Evolutionary conservation across 1,140 invertebrate species (phyloP), one percentile per base, ranked within the genome.

Genomic region (Saxidomus purpurata): DNA sequence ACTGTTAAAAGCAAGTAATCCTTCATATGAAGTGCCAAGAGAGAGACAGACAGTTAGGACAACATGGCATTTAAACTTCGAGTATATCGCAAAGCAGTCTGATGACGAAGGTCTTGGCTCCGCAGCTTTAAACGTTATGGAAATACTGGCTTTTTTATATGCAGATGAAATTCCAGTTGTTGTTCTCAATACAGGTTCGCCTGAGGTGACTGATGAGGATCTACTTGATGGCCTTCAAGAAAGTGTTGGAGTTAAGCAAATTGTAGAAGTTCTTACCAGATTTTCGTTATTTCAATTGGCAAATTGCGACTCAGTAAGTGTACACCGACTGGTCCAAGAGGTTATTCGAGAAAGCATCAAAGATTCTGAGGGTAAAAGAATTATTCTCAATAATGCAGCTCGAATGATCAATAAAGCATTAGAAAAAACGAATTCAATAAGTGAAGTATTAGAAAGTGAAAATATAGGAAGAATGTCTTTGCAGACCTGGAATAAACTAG

Each of bases 271-370:
- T n/a, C n/a, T n/a, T n/a, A n/a, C n/a, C n/a, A n/a, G n/a, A n/a
- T n/a, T 8, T 25, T 11, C 6, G 15, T 28, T n/a, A 11, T 25
- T n/a, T 11, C 3, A 6, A 52, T n/a, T n/a, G 22, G 43, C 6
- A 69, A 13, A n/a, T 11, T 88, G 0, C 87, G 83, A 61, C 74
- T 71, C 59, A 17, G n/a, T n/a, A n/a, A n/a, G n/a, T n/a, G n/a
- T n/a, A n/a, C n/a, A n/a, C n/a, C n/a, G n/a, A n/a, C n/a, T 87
- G n/a, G 85, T 87, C 0, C 87, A 87, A 49, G 83, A 86, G 34
- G 76, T 87, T 49, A 80, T 87, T 9, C 59, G 85, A 74, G 43
- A 81, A 17, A 63, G 40, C 25, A 38, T 88, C 0, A 47, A 0
- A 19, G 43, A 87, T 47, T 25, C 55, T n/a, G 40, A 43, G 4